Evolutionary conservation across 2,797 vertebrate genomes (phyloP).

Genomic region (Sparus aurata): DNA sequence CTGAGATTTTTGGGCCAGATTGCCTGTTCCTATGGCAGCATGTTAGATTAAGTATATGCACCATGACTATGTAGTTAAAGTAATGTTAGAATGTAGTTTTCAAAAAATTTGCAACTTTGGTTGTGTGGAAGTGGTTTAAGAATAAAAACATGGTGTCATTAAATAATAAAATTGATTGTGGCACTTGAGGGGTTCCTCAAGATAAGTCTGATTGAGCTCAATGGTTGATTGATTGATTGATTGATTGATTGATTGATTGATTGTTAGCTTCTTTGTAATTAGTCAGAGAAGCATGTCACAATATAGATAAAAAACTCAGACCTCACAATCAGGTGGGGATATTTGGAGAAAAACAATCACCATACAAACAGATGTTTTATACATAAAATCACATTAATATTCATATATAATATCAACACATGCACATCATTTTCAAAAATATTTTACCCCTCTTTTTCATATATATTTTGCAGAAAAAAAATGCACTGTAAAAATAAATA

Average conservation of each 20-base stretch:
- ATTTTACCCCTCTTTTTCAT: background rate
- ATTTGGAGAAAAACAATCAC: background rate
- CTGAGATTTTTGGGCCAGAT: too few relatives aligned
- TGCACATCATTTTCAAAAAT: background rate
- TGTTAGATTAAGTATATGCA: background rate
- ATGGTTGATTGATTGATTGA: background rate
- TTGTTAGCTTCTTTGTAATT: background rate
- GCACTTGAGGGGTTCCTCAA: background rate
- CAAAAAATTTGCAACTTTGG: background rate
- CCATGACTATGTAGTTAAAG: background rate
- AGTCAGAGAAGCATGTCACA: background rate
- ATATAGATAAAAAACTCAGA: background rate
- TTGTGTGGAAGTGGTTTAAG: background rate
- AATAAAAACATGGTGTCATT: constrained; percentile 3
- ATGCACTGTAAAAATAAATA: constrained; percentile 1
- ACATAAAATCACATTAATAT: background rate
- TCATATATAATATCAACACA: background rate
- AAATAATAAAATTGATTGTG: constrained; percentile 2
- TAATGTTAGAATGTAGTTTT: background rate
- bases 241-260: background rate
- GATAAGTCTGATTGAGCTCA: background rate
- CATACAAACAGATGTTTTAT: background rate
- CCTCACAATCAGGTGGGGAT: too few relatives aligned
- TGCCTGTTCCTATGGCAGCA: background rate
- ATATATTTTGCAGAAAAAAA: background rate